Conservation (phyloP, 2,888 invertebrate species). For the Pocota personata region DNA sequence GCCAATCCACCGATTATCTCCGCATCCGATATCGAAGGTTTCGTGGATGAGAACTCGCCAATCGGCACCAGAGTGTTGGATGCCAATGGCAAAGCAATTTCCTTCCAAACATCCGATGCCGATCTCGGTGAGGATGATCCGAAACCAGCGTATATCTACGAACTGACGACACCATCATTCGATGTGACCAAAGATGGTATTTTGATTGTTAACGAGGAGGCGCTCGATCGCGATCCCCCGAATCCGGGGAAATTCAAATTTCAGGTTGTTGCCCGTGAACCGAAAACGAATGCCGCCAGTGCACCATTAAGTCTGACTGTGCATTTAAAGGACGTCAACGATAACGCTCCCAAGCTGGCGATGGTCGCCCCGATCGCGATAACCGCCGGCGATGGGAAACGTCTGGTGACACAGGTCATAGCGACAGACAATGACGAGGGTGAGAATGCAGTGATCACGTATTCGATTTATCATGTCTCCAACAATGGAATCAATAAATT, state of each 20-base stretch:
- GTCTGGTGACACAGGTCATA: constrained; percentile 87
- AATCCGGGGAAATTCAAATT: constrained; percentile 93
- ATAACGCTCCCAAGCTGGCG: constrained; percentile 92
- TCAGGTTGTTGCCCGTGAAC: constrained; percentile 94
- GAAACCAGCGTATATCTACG: constrained; percentile 91
- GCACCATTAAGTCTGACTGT: constrained; percentile 92
- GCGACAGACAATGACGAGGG: constrained; percentile 94
- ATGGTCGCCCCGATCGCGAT: constrained; percentile 92
- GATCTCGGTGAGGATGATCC: constrained; percentile 93
- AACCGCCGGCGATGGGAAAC: constrained; percentile 89
- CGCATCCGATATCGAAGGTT: constrained; percentile 89
- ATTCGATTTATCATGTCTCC: constrained; percentile 94
- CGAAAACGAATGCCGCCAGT: constrained; percentile 90
- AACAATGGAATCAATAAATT: constrained; percentile 95
- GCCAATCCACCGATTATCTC: constrained; percentile 92
- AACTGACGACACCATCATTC: constrained; percentile 93
- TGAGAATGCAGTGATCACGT: constrained; percentile 91
- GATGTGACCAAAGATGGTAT: constrained; percentile 89
- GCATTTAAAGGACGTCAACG: constrained; percentile 91
- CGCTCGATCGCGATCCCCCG: constrained; percentile 93
- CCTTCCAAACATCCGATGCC: constrained; percentile 90
- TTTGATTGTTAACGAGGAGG: constrained; percentile 91
- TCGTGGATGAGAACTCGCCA: constrained; percentile 93
- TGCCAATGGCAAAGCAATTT: constrained; percentile 86
- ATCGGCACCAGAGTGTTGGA: constrained; percentile 92